These are phyloP conservation scores for Pardosa pseudoannulata DNA, from an alignment of 2,888 invertebrate genomes.

Conservation along the genomic window DNA sequence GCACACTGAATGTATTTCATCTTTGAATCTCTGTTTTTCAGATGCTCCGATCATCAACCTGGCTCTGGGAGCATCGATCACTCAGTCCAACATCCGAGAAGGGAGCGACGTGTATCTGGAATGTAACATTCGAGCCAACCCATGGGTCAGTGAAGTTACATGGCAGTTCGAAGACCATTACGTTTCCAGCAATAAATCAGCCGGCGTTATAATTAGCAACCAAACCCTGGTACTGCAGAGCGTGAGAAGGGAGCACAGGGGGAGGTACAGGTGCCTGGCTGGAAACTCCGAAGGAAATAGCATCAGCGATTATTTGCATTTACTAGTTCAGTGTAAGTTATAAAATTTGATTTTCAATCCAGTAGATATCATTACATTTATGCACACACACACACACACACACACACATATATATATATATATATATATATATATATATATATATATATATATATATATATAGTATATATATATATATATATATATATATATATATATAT, in stretches of 20 bases:
- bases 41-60: slow-evolving; percentile 90
- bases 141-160: slow-evolving; percentile 87
- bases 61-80: slow-evolving; percentile 88
- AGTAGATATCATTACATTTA: no score
- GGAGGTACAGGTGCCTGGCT: slow-evolving; percentile 74
- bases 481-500: no score
- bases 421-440: no score
- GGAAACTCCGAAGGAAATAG: slow-evolving; percentile 75
- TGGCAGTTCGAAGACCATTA: slow-evolving; percentile 80
- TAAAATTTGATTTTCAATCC: no score
- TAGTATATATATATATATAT: no score
- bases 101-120: slow-evolving; percentile 95
- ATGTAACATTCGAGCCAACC: slow-evolving; percentile 93
- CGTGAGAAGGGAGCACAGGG: slow-evolving; percentile 74
- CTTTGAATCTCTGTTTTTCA: slow-evolving; percentile 78
- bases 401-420: no score
- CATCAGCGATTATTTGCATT: slow-evolving; percentile 74
- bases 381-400: no score
- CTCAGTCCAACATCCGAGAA: slow-evolving; percentile 91
- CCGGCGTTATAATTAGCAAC: slow-evolving; percentile 75
- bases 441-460: no score
- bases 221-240: slow-evolving; percentile 75
- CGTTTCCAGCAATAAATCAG: slow-evolving; percentile 72
- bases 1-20: no score
- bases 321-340: slow-evolving; percentile 75